Evolutionary conservation across 2,113 vertebrate genomes (phyloP).

Genomic region (Leptodactylus fuscus): DNA sequence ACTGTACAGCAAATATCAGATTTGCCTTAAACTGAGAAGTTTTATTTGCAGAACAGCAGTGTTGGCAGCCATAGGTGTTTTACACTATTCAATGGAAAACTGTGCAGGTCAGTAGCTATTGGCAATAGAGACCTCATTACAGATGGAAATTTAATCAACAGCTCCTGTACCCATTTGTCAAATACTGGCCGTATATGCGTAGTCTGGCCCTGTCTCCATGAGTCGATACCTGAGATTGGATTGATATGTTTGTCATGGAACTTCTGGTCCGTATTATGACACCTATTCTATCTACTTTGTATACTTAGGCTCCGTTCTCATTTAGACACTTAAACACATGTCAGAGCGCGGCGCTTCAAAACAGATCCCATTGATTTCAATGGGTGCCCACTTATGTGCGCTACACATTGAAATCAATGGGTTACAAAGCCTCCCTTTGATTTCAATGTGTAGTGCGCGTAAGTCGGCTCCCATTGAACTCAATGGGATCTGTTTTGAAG

Average conservation of each 20-base stretch:
- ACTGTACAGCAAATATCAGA: background rate
- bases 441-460: too few relatives aligned
- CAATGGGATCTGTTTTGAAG: too few relatives aligned
- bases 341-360: too few relatives aligned
- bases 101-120: background rate
- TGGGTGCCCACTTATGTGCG: too few relatives aligned
- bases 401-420: too few relatives aligned
- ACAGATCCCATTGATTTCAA: too few relatives aligned
- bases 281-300: background rate
- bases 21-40: background rate
- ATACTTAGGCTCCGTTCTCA: too few relatives aligned
- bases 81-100: constrained; percentile 22
- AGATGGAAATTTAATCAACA: constrained; percentile 53
- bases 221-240: too few relatives aligned
- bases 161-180: background rate
- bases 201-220: constrained; percentile 25
- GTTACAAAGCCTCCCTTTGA: too few relatives aligned
- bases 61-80: background rate
- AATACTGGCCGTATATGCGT: background rate
- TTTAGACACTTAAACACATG: too few relatives aligned
- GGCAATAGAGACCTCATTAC: constrained; percentile 13
- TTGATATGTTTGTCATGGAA: background rate
- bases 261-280: background rate
- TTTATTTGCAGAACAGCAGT: too few relatives aligned
- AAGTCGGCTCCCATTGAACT: too few relatives aligned